phyloP scores from a whole-genome alignment of 2,888 invertebrate species.

The Agriopis leucophaearia region DNA sequence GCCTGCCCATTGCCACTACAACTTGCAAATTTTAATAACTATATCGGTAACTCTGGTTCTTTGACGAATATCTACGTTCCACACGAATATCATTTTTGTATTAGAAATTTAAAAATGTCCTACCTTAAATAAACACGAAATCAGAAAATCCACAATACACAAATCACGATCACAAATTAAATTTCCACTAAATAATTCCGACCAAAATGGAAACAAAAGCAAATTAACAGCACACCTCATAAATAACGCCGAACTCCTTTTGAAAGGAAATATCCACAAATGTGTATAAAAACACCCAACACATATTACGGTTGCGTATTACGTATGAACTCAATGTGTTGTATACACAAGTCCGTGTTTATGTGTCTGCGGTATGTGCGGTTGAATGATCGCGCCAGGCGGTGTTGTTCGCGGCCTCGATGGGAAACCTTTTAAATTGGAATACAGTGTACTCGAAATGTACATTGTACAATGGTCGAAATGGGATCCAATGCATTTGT shows the following conservation, averaged over 20 bases:
- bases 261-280: conserved; percentile 18
- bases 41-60: too few species aligned
- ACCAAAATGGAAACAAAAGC: conserved; percentile 9
- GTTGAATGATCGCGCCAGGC: conserved; percentile 10
- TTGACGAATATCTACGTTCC: too few species aligned
- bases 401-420: conserved; percentile 9
- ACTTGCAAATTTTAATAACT: too few species aligned
- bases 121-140: not conserved
- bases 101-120: too few species aligned
- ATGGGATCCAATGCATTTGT: conserved; percentile 15
- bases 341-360: not conserved
- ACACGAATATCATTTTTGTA: too few species aligned
- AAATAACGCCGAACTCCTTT: conserved; percentile 9
- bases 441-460: conserved; percentile 19
- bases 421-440: conserved; percentile 23
- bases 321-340: not conserved
- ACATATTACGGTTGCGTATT: not conserved
- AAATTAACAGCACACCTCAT: conserved; percentile 8
- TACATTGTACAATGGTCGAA: conserved; percentile 6
- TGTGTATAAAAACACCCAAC: conserved; percentile 12
- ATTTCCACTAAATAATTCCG: not conserved
- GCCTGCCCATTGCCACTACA: too few species aligned
- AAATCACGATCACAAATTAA: not conserved
- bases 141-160: not conserved
- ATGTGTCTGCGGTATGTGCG: conserved; percentile 5